Base-by-base conservation (phyloP, 2,888 invertebrate genomes). In the Ashinkailepas kermadecensis region DNA sequence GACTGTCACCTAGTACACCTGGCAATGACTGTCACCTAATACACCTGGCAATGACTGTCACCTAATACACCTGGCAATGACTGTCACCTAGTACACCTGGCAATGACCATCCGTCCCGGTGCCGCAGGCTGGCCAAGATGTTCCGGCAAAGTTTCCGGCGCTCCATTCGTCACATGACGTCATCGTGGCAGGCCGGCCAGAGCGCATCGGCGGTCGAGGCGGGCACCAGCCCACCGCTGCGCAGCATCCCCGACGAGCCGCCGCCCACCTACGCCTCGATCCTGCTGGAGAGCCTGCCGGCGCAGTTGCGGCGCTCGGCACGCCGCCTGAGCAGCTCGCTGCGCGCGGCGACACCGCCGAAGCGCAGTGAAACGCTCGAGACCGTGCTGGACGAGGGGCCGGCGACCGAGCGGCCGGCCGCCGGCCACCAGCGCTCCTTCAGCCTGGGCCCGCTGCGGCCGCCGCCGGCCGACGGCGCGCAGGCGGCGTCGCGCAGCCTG, bases 41-140 rank as follows among this genome's bases (percentile, higher is more conserved):
- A n/a, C n/a, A n/a, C n/a, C n/a, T n/a, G n/a, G n/a, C n/a, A n/a
- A n/a, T n/a, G 39, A 39, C 39, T 39, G 39, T 39, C 39, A 39
- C 39, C 39, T 39, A 39, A 4, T 39, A 39, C 39, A 39, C 39
- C 39, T 39, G 39, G 39, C 39, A 39, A 39, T 39, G 39, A 39
- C 39, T 39, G 39, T 39, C 39, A 39, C 39, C 39, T 39, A 39
- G 39, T 39, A 39, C 39, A 39, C 39, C 39, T 39, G 39, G 4
- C 39, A 39, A 39, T 39, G 39, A 39, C 39, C 39, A 39, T 39
- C 4, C 39, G 39, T 4, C 39, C 39, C 39, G 39, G 39, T 39
- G 39, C 84, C 85, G 18, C 84, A 88, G 94, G 67, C 90, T 95
- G 82, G 93, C 93, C 11, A 93, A 93, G 86, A 89, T 93, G 85